Evolutionary conservation across 2,888 invertebrate genomes (phyloP).

Genomic region (Andrena minutula): DNA sequence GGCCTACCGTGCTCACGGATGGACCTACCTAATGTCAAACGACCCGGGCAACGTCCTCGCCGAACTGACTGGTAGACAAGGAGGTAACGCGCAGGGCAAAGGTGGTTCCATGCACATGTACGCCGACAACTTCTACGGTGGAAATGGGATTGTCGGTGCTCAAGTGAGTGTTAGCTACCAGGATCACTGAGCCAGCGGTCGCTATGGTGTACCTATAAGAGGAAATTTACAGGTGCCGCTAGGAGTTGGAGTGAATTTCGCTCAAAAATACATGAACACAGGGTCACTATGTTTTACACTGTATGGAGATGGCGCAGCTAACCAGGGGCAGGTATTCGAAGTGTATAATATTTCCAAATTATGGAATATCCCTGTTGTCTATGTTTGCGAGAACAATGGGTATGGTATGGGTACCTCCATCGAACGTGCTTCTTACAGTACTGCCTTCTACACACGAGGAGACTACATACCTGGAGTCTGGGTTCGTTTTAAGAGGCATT

Average conservation of each 20-base stretch:
- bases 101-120: constrained; percentile 99
- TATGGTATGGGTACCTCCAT: constrained; percentile 99
- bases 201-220: background rate
- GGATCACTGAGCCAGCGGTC: no score
- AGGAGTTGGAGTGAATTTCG: constrained; percentile 97
- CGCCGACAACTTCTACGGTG: constrained; percentile 95
- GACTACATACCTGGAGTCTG: constrained; percentile 98
- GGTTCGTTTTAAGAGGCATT: constrained; percentile 85
- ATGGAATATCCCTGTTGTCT: constrained; percentile 96
- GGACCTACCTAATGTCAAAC: constrained; percentile 97
- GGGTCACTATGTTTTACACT: constrained; percentile 95
- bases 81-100: constrained; percentile 97
- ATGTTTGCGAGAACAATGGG: constrained; percentile 99
- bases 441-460: constrained; percentile 96
- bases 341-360: constrained; percentile 98
- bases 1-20: constrained; percentile 98
- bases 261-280: constrained; percentile 94
- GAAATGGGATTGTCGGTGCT: constrained; percentile 99
- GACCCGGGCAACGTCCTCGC: constrained; percentile 91
- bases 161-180: constrained; percentile 88
- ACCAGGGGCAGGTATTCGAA: constrained; percentile 97
- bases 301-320: constrained; percentile 97
- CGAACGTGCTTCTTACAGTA: constrained; percentile 94
- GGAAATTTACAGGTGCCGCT: constrained; percentile 91
- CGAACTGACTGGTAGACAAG: constrained; percentile 95